Conservation (phyloP, 2,113 vertebrate genomes). For the Nanorana parkeri region DNA sequence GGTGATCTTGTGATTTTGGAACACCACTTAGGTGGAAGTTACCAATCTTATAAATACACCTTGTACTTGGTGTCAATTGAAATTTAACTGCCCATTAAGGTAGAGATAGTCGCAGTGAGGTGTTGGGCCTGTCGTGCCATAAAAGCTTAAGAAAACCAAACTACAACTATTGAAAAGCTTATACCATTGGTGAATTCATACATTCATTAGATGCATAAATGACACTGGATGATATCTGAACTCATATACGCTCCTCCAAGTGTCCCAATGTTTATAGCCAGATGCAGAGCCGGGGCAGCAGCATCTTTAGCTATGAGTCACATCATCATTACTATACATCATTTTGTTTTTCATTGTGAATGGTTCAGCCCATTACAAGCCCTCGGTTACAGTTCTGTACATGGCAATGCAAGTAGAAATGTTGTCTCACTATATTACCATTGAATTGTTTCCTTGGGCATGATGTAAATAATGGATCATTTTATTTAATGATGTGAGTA, state of each 20-base stretch:
- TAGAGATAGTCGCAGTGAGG: too few species aligned
- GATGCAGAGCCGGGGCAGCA: not conserved
- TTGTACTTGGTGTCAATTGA: too few species aligned
- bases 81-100: too few species aligned
- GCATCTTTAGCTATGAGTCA: not conserved
- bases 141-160: too few species aligned
- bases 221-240: too few species aligned
- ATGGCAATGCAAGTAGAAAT: conserved; percentile 42
- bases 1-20: not conserved
- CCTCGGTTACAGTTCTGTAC: conserved; percentile 1
- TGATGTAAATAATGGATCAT: conserved; percentile 39
- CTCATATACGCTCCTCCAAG: too few species aligned
- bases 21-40: too few species aligned
- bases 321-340: not conserved
- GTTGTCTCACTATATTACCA: conserved; percentile 42
- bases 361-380: conserved; percentile 9
- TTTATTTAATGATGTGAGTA: conserved; percentile 52
- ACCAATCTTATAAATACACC: too few species aligned
- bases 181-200: not conserved
- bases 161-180: not conserved
- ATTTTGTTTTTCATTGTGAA: not conserved
- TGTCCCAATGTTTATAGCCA: too few species aligned
- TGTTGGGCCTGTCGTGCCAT: too few species aligned
- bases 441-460: conserved; percentile 50
- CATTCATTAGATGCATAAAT: not conserved